These are phyloP conservation scores for Cosmia pyralina DNA, from an alignment of 2,888 invertebrate species.

Conservation along the genomic window DNA sequence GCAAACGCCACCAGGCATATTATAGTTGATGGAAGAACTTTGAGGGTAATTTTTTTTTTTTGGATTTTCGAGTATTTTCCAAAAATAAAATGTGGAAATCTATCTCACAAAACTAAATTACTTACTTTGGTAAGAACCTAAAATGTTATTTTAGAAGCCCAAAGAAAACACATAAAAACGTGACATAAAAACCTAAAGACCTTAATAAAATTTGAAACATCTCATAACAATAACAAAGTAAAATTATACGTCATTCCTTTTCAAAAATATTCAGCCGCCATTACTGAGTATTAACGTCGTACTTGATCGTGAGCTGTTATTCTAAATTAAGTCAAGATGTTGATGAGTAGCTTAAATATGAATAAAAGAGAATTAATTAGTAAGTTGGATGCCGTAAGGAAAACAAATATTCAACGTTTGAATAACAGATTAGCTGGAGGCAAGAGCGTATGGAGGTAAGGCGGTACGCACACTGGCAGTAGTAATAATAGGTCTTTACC, in stretches of 20 bases:
- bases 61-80: background rate
- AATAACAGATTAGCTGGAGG: slow-evolving; percentile 68
- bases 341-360: slow-evolving; percentile 66
- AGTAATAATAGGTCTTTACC: no score
- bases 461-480: slow-evolving; percentile 8
- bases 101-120: background rate
- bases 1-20: background rate
- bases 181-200: slow-evolving; percentile 17
- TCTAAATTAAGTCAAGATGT: slow-evolving; percentile 58
- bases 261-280: slow-evolving; percentile 44
- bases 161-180: slow-evolving; percentile 14
- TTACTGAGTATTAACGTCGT: slow-evolving; percentile 49
- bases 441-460: slow-evolving; percentile 63
- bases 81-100: background rate
- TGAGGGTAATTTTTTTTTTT: background rate
- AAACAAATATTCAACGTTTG: slow-evolving; percentile 62
- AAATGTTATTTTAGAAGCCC: slow-evolving; percentile 3
- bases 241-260: slow-evolving; percentile 26
- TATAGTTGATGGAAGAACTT: background rate
- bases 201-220: slow-evolving; percentile 32
- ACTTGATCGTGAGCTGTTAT: slow-evolving; percentile 61
- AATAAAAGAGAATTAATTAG: slow-evolving; percentile 69
- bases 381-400: slow-evolving; percentile 52
- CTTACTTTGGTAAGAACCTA: background rate
- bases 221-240: slow-evolving; percentile 41